phyloP scores from a whole-genome alignment of 2,888 invertebrate genomes.

The Nephrocerus scutellatus region DNA sequence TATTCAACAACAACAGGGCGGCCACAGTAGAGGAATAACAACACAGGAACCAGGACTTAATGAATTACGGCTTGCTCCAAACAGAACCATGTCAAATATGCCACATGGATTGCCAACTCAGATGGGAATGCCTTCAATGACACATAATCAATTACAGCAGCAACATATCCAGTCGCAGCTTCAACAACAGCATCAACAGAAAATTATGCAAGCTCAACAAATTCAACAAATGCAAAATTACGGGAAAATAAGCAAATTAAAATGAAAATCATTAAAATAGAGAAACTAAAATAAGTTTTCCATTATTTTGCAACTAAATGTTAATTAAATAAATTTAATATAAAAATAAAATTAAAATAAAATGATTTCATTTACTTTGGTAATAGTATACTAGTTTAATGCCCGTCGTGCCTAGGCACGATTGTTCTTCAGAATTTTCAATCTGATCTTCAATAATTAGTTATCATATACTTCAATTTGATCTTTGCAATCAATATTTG shows the following conservation, averaged over 20 bases:
- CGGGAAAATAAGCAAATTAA: constrained; percentile 18
- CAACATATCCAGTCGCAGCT: constrained; percentile 45
- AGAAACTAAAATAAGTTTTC: too few relatives aligned
- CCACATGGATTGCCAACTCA: constrained; percentile 15
- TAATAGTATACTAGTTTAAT: too few relatives aligned
- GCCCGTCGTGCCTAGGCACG: too few relatives aligned
- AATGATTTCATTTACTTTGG: too few relatives aligned
- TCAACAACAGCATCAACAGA: constrained; percentile 43
- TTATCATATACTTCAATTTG: too few relatives aligned
- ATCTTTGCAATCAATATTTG: too few relatives aligned
- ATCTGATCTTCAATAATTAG: too few relatives aligned
- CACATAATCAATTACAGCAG: constrained; percentile 41
- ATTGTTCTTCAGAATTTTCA: too few relatives aligned
- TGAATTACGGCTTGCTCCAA: constrained; percentile 1
- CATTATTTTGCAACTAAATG: too few relatives aligned
- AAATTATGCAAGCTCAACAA: constrained; percentile 46
- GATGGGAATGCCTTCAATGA: constrained; percentile 24
- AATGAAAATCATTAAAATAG: too few relatives aligned
- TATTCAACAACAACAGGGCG: constrained; percentile 51
- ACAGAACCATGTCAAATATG: constrained; percentile 7
- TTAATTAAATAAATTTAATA: too few relatives aligned
- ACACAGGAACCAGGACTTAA: constrained; percentile 11
- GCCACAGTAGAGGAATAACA: background rate
- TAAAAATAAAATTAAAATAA: too few relatives aligned
- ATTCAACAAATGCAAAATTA: constrained; percentile 51